phyloP scores from a whole-genome alignment of 30 jellyfish, hydroid and myxozoan species.

The Cassiopea xamachana region DNA sequence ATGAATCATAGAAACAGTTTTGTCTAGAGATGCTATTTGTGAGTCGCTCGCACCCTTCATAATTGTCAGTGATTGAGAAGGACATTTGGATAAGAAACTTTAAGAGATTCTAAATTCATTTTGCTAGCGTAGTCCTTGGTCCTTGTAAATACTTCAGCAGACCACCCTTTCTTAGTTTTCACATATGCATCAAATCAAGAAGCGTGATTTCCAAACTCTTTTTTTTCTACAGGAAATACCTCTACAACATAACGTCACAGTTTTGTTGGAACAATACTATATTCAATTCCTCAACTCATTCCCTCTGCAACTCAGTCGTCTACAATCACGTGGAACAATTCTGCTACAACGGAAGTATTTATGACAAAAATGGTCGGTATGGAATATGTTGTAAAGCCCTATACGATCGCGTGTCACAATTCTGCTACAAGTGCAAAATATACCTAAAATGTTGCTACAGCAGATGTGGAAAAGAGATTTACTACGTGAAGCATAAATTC shows the following conservation, averaged over 20 bases:
- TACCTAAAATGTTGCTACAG: conserved; percentile 20
- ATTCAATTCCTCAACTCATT: conserved; percentile 14
- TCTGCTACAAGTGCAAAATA: conserved; percentile 28
- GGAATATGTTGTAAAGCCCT: conserved; percentile 37
- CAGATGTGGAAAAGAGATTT: conserved; percentile 12
- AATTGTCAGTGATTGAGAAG: no score
- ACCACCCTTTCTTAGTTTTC: no score
- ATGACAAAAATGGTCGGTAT: conserved; percentile 12
- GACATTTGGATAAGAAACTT: no score
- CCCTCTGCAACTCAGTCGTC: conserved; percentile 21
- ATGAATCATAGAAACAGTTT: no score
- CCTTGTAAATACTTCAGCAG: no score
- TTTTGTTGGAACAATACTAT: conserved; percentile 37
- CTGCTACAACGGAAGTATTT: conserved; percentile 47
- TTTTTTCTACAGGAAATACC: conserved; percentile 13
- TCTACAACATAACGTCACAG: conserved; percentile 9
- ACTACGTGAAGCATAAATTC: conserved; percentile 19
- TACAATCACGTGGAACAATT: conserved; percentile 23
- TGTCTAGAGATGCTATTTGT: no score
- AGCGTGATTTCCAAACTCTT: no score
- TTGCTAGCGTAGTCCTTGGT: no score
- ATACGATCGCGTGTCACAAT: conserved; percentile 10
- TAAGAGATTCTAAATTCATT: no score
- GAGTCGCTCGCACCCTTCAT: no score
- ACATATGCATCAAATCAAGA: no score